Conservation (phyloP, 1,140 invertebrate genomes). For the Platorchestia sp. region DNA sequence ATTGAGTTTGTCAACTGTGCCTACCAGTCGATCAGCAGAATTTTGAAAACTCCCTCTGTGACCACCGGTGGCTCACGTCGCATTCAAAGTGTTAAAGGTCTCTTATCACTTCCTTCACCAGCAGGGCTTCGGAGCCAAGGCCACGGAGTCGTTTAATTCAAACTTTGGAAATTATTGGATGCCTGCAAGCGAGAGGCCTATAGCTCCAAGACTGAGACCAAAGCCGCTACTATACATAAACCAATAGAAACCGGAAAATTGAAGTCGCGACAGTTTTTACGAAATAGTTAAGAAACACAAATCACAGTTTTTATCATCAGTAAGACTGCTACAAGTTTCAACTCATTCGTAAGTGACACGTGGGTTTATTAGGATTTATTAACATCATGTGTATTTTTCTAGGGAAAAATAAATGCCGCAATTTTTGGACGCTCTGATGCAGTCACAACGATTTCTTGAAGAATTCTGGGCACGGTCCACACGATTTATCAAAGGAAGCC, state of each 20-base stretch:
- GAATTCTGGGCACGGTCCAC: background rate
- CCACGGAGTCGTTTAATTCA: background rate
- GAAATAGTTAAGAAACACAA: background rate
- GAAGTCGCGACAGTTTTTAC: background rate
- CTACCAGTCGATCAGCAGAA: no score
- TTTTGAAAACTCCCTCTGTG: no score
- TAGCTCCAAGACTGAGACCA: background rate
- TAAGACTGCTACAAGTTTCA: background rate
- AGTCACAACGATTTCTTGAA: background rate
- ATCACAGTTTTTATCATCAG: background rate
- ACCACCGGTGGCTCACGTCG: no score
- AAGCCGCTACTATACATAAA: background rate
- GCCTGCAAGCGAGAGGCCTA: background rate
- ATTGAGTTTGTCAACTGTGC: no score
- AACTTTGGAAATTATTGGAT: background rate
- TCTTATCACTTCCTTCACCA: background rate
- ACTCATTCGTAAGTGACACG: no score
- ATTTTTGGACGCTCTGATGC: background rate
- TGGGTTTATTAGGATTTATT: background rate
- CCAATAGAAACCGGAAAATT: background rate
- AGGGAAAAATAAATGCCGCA: background rate
- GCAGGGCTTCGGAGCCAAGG: background rate
- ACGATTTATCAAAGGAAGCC: constrained; percentile 10
- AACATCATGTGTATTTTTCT: background rate
- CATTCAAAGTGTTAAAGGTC: background rate